These are phyloP conservation scores for Pseudolycoriella hygida DNA, from an alignment of 2,888 invertebrate species.

Conservation along the genomic window DNA sequence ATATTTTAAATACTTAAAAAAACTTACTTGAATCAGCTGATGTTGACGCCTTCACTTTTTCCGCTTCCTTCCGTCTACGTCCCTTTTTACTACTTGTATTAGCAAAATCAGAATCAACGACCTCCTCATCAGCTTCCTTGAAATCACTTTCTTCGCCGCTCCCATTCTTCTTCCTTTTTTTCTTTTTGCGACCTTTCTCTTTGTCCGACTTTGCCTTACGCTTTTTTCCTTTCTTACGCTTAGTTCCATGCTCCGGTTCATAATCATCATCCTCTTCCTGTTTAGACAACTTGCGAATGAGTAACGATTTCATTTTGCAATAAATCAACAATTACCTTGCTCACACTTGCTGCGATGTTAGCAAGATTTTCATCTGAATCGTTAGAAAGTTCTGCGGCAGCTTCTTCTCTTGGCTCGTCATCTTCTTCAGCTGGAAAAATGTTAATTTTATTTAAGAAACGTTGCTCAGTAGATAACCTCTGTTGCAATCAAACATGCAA, in stretches of 20 bases:
- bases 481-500: no score
- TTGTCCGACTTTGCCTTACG: constrained; percentile 80
- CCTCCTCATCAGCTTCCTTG: constrained; percentile 43
- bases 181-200: constrained; percentile 87
- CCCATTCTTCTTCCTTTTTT: constrained; percentile 82
- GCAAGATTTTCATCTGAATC: constrained; percentile 9
- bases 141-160: constrained; percentile 78
- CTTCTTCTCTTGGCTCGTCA: constrained; percentile 7
- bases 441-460: no score
- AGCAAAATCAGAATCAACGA: constrained; percentile 50
- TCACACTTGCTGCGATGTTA: constrained; percentile 7
- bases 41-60: constrained; percentile 22
- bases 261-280: constrained; percentile 76
- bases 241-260: constrained; percentile 65
- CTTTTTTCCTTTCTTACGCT: constrained; percentile 88
- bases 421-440: constrained; percentile 7
- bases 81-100: constrained; percentile 21
- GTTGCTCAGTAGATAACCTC: no score
- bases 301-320: neutral
- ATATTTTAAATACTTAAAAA: no score
- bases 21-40: constrained; percentile 4
- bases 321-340: neutral
- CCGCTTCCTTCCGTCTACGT: constrained; percentile 13
- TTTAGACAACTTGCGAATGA: no score
- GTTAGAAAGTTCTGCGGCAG: constrained; percentile 3